Percentiles rank a stretch among this genome's conserved stretches.
phyloP scores from a whole-genome alignment of 2,797 vertebrate genomes.

The Pyrocephalus nanus region DNA sequence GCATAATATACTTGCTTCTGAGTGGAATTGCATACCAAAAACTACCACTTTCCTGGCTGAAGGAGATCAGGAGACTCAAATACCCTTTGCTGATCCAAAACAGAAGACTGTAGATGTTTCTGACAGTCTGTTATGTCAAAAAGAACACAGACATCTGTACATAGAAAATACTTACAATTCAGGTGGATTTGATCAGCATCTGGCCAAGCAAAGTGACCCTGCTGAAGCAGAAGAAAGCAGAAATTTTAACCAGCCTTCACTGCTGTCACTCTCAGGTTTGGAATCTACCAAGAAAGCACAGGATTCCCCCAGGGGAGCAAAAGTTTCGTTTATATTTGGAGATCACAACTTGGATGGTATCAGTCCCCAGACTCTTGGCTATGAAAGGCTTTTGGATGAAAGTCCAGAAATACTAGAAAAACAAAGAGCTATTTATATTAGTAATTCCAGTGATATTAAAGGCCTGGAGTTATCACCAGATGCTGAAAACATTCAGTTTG shows the following conservation, averaged over 20 bases:
- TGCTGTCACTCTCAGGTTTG: constrained; percentile 83
- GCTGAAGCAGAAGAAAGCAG: constrained; percentile 81
- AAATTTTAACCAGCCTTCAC: constrained; percentile 81
- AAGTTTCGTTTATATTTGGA: constrained; percentile 98
- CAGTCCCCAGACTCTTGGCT: constrained; percentile 91
- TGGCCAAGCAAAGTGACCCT: constrained; percentile 80
- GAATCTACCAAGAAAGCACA: constrained; percentile 84
- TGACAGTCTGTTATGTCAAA: constrained; percentile 81
- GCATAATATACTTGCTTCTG: constrained; percentile 87
- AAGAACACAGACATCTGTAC: constrained; percentile 86
- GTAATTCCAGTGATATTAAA: constrained; percentile 89
- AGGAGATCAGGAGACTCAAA: constrained; percentile 85
- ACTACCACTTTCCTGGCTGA: constrained; percentile 85
- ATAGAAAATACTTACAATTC: constrained; percentile 85
- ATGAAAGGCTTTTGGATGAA: constrained; percentile 94
- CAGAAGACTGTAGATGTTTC: constrained; percentile 83
- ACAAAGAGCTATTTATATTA: constrained; percentile 87
- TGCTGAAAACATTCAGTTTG: constrained; percentile 87
- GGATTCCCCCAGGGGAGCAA: constrained; percentile 89
- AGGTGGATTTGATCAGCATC: constrained; percentile 79
- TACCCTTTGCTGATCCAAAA: constrained; percentile 84
- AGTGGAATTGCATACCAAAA: constrained; percentile 88
- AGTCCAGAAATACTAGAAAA: constrained; percentile 88
- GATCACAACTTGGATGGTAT: constrained; percentile 88
- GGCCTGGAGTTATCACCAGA: constrained; percentile 86